phyloP scores from a whole-genome alignment of 2,113 vertebrate species.

The Cyanoramphus novaezelandiae region DNA sequence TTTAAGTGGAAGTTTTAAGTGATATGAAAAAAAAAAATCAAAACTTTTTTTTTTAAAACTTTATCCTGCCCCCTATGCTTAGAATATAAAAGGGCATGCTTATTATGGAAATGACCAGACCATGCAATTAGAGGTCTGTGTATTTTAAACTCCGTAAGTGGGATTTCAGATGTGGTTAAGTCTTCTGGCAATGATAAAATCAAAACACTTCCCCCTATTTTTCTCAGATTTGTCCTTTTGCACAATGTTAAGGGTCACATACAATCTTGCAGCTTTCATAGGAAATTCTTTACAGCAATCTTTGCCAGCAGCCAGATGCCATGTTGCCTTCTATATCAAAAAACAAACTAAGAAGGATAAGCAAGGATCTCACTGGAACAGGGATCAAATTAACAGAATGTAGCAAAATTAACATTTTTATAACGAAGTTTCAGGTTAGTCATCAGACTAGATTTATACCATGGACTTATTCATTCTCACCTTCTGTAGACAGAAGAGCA shows the following conservation, averaged over 20 bases:
- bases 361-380: background rate
- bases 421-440: conserved; percentile 14
- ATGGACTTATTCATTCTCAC: background rate
- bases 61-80: background rate
- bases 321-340: conserved; percentile 10
- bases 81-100: background rate
- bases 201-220: background rate
- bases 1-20: background rate
- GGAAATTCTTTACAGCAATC: background rate
- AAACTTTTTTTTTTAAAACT: background rate
- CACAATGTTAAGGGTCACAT: background rate
- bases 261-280: background rate
- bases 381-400: background rate
- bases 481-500: background rate
- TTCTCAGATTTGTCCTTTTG: background rate
- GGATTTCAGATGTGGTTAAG: background rate
- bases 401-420: background rate
- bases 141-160: background rate
- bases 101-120: background rate
- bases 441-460: conserved; percentile 22
- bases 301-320: background rate
- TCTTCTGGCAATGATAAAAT: background rate
- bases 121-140: background rate
- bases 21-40: background rate
- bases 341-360: background rate